Conservation (phyloP, 1,140 invertebrate species). For the Neoseiulus cucumeris region DNA sequence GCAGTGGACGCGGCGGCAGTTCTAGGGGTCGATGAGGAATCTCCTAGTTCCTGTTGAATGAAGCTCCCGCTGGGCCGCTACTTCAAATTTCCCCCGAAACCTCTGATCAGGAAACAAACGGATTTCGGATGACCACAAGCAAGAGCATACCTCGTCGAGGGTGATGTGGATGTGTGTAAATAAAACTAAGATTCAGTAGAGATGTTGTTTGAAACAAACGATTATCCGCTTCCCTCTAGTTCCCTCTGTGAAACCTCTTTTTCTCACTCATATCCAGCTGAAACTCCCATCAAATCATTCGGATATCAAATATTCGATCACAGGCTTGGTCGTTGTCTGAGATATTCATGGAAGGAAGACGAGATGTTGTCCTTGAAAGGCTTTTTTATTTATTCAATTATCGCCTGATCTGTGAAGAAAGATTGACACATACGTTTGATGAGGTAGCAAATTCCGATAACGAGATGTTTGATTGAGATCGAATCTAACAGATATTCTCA, state of each 20-base stretch:
- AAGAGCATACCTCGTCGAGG: neutral
- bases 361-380: too few species aligned
- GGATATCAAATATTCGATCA: too few species aligned
- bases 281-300: too few species aligned
- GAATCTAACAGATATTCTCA: too few species aligned
- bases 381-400: too few species aligned
- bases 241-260: neutral
- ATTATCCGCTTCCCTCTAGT: neutral
- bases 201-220: neutral
- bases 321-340: too few species aligned
- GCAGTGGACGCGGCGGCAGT: neutral
- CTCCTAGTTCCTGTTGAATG: neutral
- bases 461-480: too few species aligned
- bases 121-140: neutral
- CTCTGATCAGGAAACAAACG: neutral
- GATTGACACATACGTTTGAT: too few species aligned
- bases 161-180: neutral
- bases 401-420: too few species aligned
- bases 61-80: neutral
- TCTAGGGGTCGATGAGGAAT: neutral
- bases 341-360: too few species aligned
- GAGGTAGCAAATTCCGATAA: too few species aligned
- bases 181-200: neutral
- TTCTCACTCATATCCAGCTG: neutral
- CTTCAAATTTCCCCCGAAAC: neutral